Conservation (phyloP, 2,113 vertebrate species). For the Trochalopteron elliotii region DNA sequence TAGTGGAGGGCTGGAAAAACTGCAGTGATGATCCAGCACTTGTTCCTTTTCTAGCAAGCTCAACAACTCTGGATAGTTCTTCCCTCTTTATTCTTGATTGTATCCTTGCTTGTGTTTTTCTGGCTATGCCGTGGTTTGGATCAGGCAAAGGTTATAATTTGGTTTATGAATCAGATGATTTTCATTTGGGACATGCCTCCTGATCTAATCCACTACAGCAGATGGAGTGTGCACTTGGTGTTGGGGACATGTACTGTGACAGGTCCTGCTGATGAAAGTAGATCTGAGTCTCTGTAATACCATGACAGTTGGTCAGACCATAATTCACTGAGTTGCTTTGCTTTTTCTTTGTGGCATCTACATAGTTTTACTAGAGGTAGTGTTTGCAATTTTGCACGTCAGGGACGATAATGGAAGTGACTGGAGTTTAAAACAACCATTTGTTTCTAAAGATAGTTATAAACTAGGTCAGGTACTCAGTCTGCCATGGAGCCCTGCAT, state of each 20-base stretch:
- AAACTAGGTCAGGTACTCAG: not conserved
- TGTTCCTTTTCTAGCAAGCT: not conserved
- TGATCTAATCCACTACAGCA: not conserved
- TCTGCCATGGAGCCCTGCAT: fast-evolving
- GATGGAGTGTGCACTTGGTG: not conserved
- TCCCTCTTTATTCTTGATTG: not conserved
- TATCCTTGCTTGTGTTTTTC: not conserved
- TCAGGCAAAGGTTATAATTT: not conserved
- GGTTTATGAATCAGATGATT: not conserved
- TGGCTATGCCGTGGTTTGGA: not conserved
- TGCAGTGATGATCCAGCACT: not conserved
- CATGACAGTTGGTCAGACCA: not conserved
- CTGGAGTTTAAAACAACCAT: not conserved
- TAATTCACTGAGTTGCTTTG: not conserved
- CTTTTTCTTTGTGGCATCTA: not conserved
- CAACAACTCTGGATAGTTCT: not conserved
- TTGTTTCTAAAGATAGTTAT: not conserved
- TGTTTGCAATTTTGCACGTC: not conserved
- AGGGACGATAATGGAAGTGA: not conserved
- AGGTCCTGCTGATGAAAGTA: not conserved
- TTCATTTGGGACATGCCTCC: not conserved
- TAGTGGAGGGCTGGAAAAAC: not conserved
- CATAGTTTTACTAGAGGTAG: not conserved
- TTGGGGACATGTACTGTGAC: not conserved
- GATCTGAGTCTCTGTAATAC: not conserved